Percentiles rank a stretch among this genome's conserved stretches.
Conservation (phyloP, 2,888 invertebrate species). For the Drosophila koepferae region DNA sequence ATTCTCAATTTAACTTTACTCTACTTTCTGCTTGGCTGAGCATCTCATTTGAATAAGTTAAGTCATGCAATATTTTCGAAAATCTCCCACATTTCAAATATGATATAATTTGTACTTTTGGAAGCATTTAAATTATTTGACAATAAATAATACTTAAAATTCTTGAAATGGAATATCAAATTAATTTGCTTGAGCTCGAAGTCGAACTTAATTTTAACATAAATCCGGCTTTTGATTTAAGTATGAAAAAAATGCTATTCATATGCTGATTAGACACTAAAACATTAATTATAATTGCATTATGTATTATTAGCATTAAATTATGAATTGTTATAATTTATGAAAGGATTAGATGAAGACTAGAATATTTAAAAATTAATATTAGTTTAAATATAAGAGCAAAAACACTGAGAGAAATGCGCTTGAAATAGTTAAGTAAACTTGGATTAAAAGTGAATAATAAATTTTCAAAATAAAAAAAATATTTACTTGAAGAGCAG, state of each 20-base stretch:
- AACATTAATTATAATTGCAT: constrained; percentile 10
- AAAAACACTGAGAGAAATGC: background rate
- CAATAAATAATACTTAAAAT: constrained; percentile 31
- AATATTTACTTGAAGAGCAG: background rate
- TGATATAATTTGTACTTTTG: constrained; percentile 18
- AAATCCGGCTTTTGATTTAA: constrained; percentile 28
- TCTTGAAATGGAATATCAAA: constrained; percentile 3
- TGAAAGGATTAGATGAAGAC: background rate
- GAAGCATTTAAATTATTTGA: constrained; percentile 27
- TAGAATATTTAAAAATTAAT: background rate
- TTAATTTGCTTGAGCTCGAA: background rate
- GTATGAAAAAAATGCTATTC: constrained; percentile 3
- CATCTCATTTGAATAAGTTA: background rate
- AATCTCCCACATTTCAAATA: background rate
- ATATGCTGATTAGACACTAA: constrained; percentile 14
- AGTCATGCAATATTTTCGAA: background rate
- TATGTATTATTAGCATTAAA: background rate
- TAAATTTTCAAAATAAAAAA: background rate
- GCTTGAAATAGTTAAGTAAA: background rate
- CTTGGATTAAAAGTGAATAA: background rate
- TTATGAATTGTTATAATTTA: constrained; percentile 1
- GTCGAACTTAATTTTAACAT: constrained; percentile 17
- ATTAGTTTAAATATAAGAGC: too few relatives aligned
- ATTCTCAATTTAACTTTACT: background rate
- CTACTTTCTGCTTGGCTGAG: constrained; percentile 12